These are phyloP conservation scores for Drosophila setifemur DNA, from an alignment of 1,140 invertebrate genomes.

Conservation along the genomic window DNA sequence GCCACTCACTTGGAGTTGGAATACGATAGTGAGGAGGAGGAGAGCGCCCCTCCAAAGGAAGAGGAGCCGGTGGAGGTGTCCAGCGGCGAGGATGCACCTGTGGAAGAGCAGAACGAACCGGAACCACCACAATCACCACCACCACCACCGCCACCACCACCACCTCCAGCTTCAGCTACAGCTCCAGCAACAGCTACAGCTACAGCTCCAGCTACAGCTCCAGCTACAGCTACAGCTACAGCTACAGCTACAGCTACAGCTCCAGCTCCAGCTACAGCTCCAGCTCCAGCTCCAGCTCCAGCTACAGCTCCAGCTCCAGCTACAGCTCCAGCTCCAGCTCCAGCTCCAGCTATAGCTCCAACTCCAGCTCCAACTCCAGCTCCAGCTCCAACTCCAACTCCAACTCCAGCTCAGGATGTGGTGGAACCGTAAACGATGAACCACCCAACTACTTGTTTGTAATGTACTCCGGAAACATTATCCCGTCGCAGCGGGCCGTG, in stretches of 20 bases:
- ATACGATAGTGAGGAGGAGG: neutral
- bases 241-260: too few relatives aligned
- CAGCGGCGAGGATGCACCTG: constrained; percentile 2
- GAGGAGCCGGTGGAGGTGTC: neutral
- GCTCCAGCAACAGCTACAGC: too few relatives aligned
- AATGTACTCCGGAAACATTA: constrained; percentile 11
- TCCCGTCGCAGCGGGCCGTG: constrained; percentile 5
- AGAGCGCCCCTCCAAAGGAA: neutral
- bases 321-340: too few relatives aligned
- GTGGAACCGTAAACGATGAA: constrained; percentile 9
- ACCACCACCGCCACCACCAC: neutral
- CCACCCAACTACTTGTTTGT: neutral
- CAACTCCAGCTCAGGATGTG: constrained; percentile 5
- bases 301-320: too few relatives aligned
- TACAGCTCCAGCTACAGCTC: too few relatives aligned
- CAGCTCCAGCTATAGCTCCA: too few relatives aligned
- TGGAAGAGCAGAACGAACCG: neutral
- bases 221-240: too few relatives aligned
- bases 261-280: too few relatives aligned
- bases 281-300: too few relatives aligned
- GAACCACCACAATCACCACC: constrained; percentile 11
- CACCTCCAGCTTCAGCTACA: too few relatives aligned
- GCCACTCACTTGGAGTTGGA: constrained; percentile 77
- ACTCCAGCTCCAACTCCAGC: too few relatives aligned
- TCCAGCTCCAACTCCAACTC: too few relatives aligned